A percentile compares a stretch with the other conserved stretches of the same genome.
Conservation (phyloP, 2,888 invertebrate species). For the Serripes groenlandicus region DNA sequence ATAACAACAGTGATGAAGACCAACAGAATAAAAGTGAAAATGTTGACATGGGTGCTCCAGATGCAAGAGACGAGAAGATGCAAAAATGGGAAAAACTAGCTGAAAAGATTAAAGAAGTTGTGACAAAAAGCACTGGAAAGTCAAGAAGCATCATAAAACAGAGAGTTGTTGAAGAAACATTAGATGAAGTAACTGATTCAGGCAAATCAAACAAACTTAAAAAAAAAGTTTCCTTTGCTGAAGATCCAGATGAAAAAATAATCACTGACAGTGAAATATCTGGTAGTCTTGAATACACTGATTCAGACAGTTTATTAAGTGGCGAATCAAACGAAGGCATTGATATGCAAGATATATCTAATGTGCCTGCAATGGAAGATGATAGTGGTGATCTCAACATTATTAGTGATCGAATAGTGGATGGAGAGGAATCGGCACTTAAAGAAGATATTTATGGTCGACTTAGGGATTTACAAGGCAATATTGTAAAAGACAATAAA, state of each 20-base stretch:
- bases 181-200: background rate
- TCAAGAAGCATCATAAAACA: constrained; percentile 22
- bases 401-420: constrained; percentile 85
- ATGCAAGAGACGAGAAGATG: constrained; percentile 9
- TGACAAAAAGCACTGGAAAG: constrained; percentile 11
- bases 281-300: background rate
- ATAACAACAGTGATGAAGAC: constrained; percentile 81
- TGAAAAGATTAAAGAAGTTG: constrained; percentile 44
- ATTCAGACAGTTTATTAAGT: constrained; percentile 14
- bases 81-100: constrained; percentile 58
- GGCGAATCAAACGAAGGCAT: constrained; percentile 83
- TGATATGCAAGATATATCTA: constrained; percentile 68
- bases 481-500: constrained; percentile 88
- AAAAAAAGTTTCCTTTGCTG: constrained; percentile 37
- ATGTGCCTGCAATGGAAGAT: constrained; percentile 33
- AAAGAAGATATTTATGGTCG: constrained; percentile 96
- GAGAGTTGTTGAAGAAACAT: background rate
- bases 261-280: background rate
- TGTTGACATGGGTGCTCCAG: background rate
- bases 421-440: constrained; percentile 60
- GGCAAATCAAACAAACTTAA: background rate
- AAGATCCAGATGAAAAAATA: constrained; percentile 33
- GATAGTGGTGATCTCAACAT: constrained; percentile 86
- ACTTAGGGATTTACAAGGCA: constrained; percentile 92
- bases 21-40: too few species aligned